A percentile compares a stretch with the other conserved stretches of the same genome.
These are phyloP conservation scores for Microcebus ravelobensis DNA, from an alignment of 2,113 vertebrate species.

Conservation along the genomic window DNA sequence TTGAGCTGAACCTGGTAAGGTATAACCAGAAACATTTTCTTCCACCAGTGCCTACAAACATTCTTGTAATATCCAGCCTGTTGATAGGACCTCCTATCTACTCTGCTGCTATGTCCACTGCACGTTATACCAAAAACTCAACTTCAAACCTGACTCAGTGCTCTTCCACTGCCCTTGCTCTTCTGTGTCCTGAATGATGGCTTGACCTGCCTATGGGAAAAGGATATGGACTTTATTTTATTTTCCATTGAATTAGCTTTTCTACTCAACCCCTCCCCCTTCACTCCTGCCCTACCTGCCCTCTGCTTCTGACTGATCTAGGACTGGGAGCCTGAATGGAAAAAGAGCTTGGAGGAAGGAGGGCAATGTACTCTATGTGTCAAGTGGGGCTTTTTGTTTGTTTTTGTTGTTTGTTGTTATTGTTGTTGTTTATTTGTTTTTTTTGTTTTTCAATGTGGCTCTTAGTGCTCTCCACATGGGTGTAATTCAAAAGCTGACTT, in stretches of 20 bases:
- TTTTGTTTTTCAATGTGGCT: neutral
- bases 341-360: neutral
- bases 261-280: neutral
- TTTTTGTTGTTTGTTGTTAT: neutral
- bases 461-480: neutral
- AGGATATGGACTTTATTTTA: neutral
- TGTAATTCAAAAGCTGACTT: neutral
- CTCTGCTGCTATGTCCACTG: neutral
- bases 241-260: neutral
- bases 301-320: neutral
- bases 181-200: neutral
- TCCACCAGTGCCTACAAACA: neutral
- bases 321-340: neutral
- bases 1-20: neutral
- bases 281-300: fast-evolving
- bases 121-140: neutral
- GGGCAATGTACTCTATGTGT: neutral
- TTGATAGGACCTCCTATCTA: neutral
- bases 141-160: fast-evolving
- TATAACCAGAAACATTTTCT: neutral
- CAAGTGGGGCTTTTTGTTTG: neutral
- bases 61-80: too few species aligned
- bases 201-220: neutral
- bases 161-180: neutral
- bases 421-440: neutral